Evolutionary conservation across 2,888 invertebrate genomes (phyloP).

Genomic region (Dendrolimus houi): DNA sequence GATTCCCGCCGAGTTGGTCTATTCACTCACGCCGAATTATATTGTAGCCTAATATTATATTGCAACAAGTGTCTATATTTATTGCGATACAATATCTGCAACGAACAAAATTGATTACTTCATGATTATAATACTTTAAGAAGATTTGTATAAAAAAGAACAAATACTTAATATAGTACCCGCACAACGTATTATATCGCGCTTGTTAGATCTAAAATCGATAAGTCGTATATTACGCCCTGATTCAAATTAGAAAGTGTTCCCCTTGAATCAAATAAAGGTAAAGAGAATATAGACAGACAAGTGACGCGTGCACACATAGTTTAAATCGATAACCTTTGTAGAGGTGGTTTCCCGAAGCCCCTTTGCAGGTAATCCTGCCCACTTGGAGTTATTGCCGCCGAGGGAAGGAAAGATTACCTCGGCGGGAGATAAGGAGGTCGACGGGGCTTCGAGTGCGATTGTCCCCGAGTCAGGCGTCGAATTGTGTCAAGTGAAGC

Average conservation of each 20-base stretch:
- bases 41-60: slow-evolving; percentile 5
- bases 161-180: too few relatives aligned
- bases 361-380: slow-evolving; percentile 75
- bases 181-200: too few relatives aligned
- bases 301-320: slow-evolving; percentile 47
- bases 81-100: too few relatives aligned
- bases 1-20: slow-evolving; percentile 37
- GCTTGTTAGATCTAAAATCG: too few relatives aligned
- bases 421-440: slow-evolving; percentile 75
- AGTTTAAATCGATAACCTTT: slow-evolving; percentile 71
- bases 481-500: slow-evolving; percentile 77
- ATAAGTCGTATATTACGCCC: too few relatives aligned
- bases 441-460: slow-evolving; percentile 74
- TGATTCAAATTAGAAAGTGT: slow-evolving; percentile 2
- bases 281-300: slow-evolving; percentile 26
- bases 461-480: slow-evolving; percentile 76
- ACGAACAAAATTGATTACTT: too few relatives aligned
- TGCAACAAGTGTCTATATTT: too few relatives aligned
- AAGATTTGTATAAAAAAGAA: neutral
- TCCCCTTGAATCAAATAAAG: slow-evolving; percentile 26
- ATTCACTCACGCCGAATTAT: slow-evolving; percentile 28
- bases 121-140: too few relatives aligned
- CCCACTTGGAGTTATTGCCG: slow-evolving; percentile 76
- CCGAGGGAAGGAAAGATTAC: slow-evolving; percentile 76
- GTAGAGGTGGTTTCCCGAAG: slow-evolving; percentile 67